phyloP scores from a whole-genome alignment of 2,888 invertebrate species.

The Pseudococcus longispinus region DNA sequence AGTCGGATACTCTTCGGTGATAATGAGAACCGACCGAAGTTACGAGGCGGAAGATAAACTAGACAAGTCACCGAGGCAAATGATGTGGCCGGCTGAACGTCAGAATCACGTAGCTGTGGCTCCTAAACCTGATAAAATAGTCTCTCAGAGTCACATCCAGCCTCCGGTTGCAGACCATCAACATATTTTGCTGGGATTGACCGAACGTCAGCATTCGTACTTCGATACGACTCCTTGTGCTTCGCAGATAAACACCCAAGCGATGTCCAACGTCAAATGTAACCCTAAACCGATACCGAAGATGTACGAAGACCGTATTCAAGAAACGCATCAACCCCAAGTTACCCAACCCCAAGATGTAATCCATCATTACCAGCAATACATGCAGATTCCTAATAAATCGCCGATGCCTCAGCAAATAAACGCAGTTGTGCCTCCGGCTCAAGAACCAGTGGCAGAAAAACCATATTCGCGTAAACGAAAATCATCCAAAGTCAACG shows the following conservation, averaged over 20 bases:
- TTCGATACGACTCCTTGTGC: slow-evolving; percentile 70
- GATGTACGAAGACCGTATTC: slow-evolving; percentile 29
- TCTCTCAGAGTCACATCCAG: background rate
- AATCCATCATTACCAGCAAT: slow-evolving; percentile 25
- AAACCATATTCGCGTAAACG: slow-evolving; percentile 31
- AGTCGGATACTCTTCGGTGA: slow-evolving; percentile 46
- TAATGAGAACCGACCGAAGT: slow-evolving; percentile 46
- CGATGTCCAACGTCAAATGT: slow-evolving; percentile 39
- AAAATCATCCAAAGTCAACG: background rate
- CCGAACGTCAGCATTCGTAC: slow-evolving; percentile 66
- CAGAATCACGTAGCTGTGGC: background rate
- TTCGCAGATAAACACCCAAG: slow-evolving; percentile 18
- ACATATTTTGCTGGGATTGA: slow-evolving; percentile 40
- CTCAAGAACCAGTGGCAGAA: slow-evolving; percentile 1
- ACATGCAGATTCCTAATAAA: slow-evolving; percentile 6
- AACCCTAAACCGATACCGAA: background rate
- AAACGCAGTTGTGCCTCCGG: background rate
- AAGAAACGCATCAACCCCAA: slow-evolving; percentile 23
- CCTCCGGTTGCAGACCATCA: slow-evolving; percentile 15
- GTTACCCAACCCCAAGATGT: background rate
- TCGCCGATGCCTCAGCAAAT: background rate
- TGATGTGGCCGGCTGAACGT: background rate
- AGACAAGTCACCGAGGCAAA: slow-evolving; percentile 5
- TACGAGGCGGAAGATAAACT: slow-evolving; percentile 37
- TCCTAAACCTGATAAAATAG: background rate